Evolutionary conservation across 2,113 vertebrate species (phyloP).

Genomic region (Ciconia maguari): DNA sequence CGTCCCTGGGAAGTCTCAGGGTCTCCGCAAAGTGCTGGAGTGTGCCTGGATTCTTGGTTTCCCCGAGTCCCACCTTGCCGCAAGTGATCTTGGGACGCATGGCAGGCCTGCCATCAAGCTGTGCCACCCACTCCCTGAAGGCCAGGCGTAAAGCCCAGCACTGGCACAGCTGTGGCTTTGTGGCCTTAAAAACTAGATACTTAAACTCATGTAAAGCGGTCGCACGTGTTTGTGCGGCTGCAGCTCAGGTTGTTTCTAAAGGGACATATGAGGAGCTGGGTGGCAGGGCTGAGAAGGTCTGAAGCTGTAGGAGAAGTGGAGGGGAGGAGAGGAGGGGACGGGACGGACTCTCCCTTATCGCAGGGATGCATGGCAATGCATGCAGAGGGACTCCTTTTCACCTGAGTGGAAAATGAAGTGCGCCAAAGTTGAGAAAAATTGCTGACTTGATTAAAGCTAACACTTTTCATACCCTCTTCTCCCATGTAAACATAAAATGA

Average conservation of each 20-base stretch:
- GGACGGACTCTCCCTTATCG: not conserved
- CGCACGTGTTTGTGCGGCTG: not conserved
- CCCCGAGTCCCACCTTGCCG: fast-evolving
- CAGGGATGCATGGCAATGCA: not conserved
- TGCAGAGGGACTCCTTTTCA: not conserved
- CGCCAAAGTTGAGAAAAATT: not conserved
- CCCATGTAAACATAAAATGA: not conserved
- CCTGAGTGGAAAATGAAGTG: not conserved
- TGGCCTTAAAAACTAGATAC: not conserved
- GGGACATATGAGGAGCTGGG: not conserved
- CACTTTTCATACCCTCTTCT: not conserved
- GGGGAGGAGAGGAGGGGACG: not conserved
- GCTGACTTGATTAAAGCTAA: not conserved
- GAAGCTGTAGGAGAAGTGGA: not conserved
- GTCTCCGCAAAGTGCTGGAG: not conserved
- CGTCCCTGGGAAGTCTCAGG: not conserved
- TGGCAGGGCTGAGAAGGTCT: not conserved
- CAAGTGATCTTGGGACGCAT: not conserved
- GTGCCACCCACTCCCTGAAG: not conserved
- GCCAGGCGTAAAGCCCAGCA: not conserved
- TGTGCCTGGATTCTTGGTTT: not conserved
- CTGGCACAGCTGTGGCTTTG: not conserved
- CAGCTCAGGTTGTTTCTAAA: not conserved
- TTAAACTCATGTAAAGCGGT: not conserved
- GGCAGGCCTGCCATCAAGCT: not conserved